These are phyloP conservation scores for Trichopria drosophilae DNA, from an alignment of 2,888 invertebrate species.

Conservation along the genomic window DNA sequence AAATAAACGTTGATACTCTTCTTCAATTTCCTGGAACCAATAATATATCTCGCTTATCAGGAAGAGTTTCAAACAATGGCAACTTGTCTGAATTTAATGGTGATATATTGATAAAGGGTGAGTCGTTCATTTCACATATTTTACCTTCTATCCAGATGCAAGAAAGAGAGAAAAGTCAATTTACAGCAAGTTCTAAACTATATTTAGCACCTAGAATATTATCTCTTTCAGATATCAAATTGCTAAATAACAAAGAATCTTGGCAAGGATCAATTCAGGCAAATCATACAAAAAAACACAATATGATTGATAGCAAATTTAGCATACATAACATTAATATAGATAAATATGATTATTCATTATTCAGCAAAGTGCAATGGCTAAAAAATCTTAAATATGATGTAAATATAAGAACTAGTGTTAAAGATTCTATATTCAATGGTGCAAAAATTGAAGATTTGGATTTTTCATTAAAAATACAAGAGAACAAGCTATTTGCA, in stretches of 20 bases:
- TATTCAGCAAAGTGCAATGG: slow-evolving; percentile 19
- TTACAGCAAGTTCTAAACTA: slow-evolving; percentile 19
- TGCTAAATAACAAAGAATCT: slow-evolving; percentile 20
- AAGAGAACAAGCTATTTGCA: slow-evolving; percentile 19
- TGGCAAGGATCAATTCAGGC: slow-evolving; percentile 14
- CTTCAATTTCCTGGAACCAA: slow-evolving; percentile 21
- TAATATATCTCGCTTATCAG: slow-evolving; percentile 19
- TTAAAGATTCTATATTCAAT: slow-evolving; percentile 17
- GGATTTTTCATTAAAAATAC: slow-evolving; percentile 19
- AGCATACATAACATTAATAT: slow-evolving; percentile 17
- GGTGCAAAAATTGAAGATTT: slow-evolving; percentile 20
- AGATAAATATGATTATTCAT: slow-evolving; percentile 21
- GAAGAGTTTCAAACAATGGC: slow-evolving; percentile 17
- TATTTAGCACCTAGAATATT: slow-evolving; percentile 19
- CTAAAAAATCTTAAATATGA: slow-evolving; percentile 18
- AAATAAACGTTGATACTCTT: slow-evolving; percentile 20
- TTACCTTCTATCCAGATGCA: slow-evolving; percentile 19
- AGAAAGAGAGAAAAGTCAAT: slow-evolving; percentile 19
- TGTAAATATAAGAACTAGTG: slow-evolving; percentile 15
- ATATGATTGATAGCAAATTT: slow-evolving; percentile 11
- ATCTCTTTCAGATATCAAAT: slow-evolving; percentile 18
- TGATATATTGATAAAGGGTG: slow-evolving; percentile 17
- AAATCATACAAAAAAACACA: slow-evolving; percentile 17
- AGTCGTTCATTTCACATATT: slow-evolving; percentile 19
- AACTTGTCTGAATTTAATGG: slow-evolving; percentile 17